Evolutionary conservation across 2,888 invertebrate genomes (phyloP).

Genomic region (Pedicia rivosa): DNA sequence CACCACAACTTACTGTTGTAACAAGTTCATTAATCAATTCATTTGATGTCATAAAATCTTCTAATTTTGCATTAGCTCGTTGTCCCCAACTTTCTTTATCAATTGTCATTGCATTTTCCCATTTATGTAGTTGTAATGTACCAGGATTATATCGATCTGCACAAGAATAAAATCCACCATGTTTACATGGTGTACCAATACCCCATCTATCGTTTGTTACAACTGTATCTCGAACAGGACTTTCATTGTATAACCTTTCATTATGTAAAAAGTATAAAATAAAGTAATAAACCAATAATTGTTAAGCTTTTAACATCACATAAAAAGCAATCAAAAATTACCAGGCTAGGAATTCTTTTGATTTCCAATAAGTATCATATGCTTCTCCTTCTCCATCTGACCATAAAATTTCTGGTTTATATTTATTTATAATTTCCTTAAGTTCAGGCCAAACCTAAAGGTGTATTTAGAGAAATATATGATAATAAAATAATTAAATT

Average conservation of each 20-base stretch:
- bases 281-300: too few relatives aligned
- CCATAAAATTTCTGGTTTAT: constrained; percentile 74
- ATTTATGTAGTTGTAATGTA: constrained; percentile 58
- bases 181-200: constrained; percentile 54
- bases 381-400: constrained; percentile 94
- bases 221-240: constrained; percentile 73
- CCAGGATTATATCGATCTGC: constrained; percentile 68
- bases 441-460: constrained; percentile 55
- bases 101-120: constrained; percentile 91
- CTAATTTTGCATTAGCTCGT: constrained; percentile 49
- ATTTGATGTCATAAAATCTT: constrained; percentile 47
- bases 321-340: too few relatives aligned
- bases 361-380: constrained; percentile 63
- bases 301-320: too few relatives aligned
- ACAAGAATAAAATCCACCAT: constrained; percentile 82
- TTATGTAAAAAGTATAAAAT: too few relatives aligned
- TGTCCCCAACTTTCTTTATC: constrained; percentile 80
- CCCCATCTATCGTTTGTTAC: constrained; percentile 96
- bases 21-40: constrained; percentile 63
- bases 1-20: constrained; percentile 71
- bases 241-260: constrained; percentile 72
- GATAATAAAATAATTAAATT: too few relatives aligned
- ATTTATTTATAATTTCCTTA: constrained; percentile 52
- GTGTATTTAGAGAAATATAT: too few relatives aligned
- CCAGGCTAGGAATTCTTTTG: constrained; percentile 72